These are phyloP conservation scores for Calycopis cecrops DNA, from an alignment of 1,140 invertebrate species.

Conservation along the genomic window DNA sequence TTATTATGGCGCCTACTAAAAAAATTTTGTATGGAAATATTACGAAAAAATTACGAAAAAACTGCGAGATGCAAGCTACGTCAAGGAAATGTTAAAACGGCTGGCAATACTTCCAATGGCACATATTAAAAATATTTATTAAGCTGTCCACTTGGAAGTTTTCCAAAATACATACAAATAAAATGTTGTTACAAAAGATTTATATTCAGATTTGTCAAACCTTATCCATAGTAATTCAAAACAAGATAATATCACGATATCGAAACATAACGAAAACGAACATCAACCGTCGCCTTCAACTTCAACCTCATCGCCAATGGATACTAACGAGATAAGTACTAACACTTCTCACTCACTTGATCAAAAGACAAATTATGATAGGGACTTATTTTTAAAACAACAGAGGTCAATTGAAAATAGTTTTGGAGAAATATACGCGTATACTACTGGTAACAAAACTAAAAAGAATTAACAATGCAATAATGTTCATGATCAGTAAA, in stretches of 20 bases:
- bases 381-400: conserved; percentile 11
- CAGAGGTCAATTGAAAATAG: conserved; percentile 23
- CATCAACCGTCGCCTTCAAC: conserved; percentile 24
- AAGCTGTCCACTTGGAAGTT: conserved; percentile 30
- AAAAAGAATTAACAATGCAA: conserved; percentile 18
- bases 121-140: conserved; percentile 30
- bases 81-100: conserved; percentile 21
- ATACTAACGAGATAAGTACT: conserved; percentile 24
- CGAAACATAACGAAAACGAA: conserved; percentile 22
- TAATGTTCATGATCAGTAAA: conserved; percentile 50
- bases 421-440: conserved; percentile 25
- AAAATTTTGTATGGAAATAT: too few species aligned
- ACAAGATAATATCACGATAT: conserved; percentile 20
- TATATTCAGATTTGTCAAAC: conserved; percentile 17
- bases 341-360: conserved; percentile 25
- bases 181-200: conserved; percentile 22
- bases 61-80: conserved; percentile 22
- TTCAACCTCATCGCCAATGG: conserved; percentile 21
- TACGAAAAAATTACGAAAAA: too few species aligned
- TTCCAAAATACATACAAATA: conserved; percentile 22
- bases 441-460: conserved; percentile 17
- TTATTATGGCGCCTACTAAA: too few species aligned
- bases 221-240: conserved; percentile 13
- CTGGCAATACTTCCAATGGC: conserved; percentile 26
- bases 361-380: conserved; percentile 22